Base-by-base conservation (phyloP, 2,888 invertebrate genomes). In the Diploptera punctata region DNA sequence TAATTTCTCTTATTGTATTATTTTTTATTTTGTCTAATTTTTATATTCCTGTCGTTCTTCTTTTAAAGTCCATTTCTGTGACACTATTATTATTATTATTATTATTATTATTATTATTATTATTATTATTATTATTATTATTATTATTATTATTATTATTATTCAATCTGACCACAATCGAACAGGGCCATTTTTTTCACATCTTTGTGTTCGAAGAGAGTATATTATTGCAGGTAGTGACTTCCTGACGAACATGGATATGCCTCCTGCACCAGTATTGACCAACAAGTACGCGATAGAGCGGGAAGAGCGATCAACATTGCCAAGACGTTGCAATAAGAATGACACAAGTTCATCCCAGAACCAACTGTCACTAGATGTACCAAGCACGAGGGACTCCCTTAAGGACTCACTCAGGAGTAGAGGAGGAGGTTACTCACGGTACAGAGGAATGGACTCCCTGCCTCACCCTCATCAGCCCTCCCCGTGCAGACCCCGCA, bases 201-300 rank as follows among this genome's bases (percentile, higher is more conserved):
- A 7, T 33, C 33, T 33, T 33, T 33, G 7, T 33, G 33, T 33
- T 33, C 33, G 33, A 33, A 33, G 33, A 5, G 5, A 7, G 33
- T 33, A 5, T 33, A 33, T 10, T 7, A 33, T 33, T 33, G 47
- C 16, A 47, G 21, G 54, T 16, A 24, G 21, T 2, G 60, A 70
- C 57, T 10, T 71, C n/a, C 68, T 65, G 7, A 33, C 60, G 29
- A 67, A 33, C 10, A 16, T 52, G 21, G 71, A 57, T 24, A 33
- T 24, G 44, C 52, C 7, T 19, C 65, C 18, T 43, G 73, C 0
- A 0, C 89, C 91, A 0, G 89, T 92, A 43, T 84, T 91, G 49
- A 90, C 89, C 79, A 93, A 93, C 81, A 89, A 87, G 77, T 93
- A 92, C 80, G 91, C 90, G 0, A 82, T 91, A 67, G 88, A 89